Conservation (phyloP, 2,888 invertebrate genomes). For the Rotaria sp. region DNA sequence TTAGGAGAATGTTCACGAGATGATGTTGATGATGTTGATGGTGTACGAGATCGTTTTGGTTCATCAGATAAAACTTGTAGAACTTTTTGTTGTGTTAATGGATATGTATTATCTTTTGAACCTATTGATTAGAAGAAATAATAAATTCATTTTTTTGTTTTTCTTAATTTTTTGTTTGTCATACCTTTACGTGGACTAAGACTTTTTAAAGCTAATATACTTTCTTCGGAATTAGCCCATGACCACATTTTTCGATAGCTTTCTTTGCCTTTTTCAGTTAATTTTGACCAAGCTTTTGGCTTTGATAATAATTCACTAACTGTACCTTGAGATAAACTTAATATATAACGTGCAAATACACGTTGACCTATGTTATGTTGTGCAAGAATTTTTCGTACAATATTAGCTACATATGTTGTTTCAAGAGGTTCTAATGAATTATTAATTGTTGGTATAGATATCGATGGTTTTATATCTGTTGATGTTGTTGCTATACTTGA, state of each 20-base stretch:
- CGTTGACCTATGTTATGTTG: conserved; percentile 97
- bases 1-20: background rate
- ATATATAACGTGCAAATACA: conserved; percentile 92
- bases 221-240: conserved; percentile 95
- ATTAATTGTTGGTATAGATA: background rate
- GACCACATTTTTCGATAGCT: conserved; percentile 99
- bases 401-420: conserved; percentile 64
- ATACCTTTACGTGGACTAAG: conserved; percentile 65
- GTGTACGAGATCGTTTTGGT: conserved; percentile 61
- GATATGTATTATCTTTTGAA: conserved; percentile 43
- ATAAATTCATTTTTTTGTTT: conserved; percentile 58
- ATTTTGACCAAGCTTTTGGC: conserved; percentile 97
- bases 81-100: conserved; percentile 76
- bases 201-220: conserved; percentile 90
- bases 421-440: conserved; percentile 23
- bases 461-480: background rate
- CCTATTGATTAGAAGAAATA: conserved; percentile 43
- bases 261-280: conserved; percentile 97
- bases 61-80: conserved; percentile 87
- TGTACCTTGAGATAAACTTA: conserved; percentile 88
- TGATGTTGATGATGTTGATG: background rate
- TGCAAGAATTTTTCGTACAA: conserved; percentile 83
- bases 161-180: conserved; percentile 19
- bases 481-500: no score
- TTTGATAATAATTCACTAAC: conserved; percentile 94